Conservation (phyloP, 1,140 invertebrate species). For the Saccostrea glomerata region DNA sequence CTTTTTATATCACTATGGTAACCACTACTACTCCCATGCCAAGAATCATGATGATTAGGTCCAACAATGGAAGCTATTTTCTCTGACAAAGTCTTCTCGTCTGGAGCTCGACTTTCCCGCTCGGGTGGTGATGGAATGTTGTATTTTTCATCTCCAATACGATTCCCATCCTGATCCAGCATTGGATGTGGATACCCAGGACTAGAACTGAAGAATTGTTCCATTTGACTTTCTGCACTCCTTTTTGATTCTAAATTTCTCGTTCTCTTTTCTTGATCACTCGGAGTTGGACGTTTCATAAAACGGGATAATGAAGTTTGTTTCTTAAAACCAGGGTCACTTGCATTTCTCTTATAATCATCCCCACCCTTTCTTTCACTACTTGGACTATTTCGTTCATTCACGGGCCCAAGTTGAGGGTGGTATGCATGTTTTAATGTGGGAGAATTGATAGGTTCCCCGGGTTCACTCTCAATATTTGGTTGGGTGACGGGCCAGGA, state of each 20-base stretch:
- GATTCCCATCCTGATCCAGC: slow-evolving; percentile 82
- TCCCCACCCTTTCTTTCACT: slow-evolving; percentile 67
- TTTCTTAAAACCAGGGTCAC: slow-evolving; percentile 77
- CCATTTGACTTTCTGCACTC: slow-evolving; percentile 61
- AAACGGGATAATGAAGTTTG: slow-evolving; percentile 79
- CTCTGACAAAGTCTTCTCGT: slow-evolving; percentile 60
- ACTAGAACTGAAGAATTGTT: slow-evolving; percentile 73
- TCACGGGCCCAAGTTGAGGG: slow-evolving; percentile 61
- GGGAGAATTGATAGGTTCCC: slow-evolving; percentile 63
- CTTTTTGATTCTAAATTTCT: slow-evolving; percentile 46
- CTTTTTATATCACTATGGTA: background rate
- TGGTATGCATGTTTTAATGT: slow-evolving; percentile 59
- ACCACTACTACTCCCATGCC: slow-evolving; percentile 20
- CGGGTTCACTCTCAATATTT: slow-evolving; percentile 57
- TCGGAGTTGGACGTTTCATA: slow-evolving; percentile 49
- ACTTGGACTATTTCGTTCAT: slow-evolving; percentile 63
- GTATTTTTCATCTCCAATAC: slow-evolving; percentile 86
- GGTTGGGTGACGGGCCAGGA: slow-evolving; percentile 84
- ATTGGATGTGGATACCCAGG: slow-evolving; percentile 80
- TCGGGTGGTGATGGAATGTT: slow-evolving; percentile 88
- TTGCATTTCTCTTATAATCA: slow-evolving; percentile 67
- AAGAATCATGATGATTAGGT: slow-evolving; percentile 32
- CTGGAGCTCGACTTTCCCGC: slow-evolving; percentile 81
- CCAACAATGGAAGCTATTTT: slow-evolving; percentile 57
- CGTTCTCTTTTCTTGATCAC: slow-evolving; percentile 38